Percentiles rank a stretch among this genome's conserved stretches.
These are phyloP conservation scores for Theonella swinhoei DNA, from an alignment of 37 sponge, comb jelly and placozoan species.

Conservation along the genomic window DNA sequence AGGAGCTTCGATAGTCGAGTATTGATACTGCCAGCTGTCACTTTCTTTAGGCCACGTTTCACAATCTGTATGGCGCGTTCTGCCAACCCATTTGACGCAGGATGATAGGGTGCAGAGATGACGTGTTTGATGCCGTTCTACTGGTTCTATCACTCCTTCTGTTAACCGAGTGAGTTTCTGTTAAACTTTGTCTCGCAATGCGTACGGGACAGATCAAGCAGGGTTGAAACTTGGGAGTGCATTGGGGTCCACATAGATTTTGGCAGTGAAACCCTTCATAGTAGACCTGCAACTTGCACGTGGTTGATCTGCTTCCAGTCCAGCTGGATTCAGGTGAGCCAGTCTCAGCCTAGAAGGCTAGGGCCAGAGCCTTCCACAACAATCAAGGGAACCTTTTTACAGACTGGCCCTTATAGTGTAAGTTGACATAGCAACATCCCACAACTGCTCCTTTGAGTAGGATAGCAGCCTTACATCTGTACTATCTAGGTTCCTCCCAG, in stretches of 20 bases:
- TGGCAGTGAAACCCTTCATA: background rate
- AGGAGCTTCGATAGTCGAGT: background rate
- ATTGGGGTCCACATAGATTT: background rate
- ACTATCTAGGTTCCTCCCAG: no score
- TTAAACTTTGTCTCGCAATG: background rate
- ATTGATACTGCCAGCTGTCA: background rate
- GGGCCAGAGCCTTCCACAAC: no score
- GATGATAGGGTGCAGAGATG: conserved; percentile 30
- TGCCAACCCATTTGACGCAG: conserved; percentile 41
- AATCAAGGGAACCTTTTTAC: no score
- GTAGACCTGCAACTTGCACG: background rate
- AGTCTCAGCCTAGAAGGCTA: background rate
- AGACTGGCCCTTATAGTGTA: no score
- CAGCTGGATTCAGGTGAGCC: background rate
- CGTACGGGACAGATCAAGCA: background rate
- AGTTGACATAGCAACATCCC: no score
- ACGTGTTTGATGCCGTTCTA: no score
- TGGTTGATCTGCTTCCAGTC: background rate
- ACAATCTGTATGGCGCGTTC: conserved; percentile 34
- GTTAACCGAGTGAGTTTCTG: no score
- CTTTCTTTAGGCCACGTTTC: conserved; percentile 7
- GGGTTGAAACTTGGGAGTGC: background rate
- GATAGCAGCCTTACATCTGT: no score
- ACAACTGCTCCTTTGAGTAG: no score
- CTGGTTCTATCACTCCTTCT: no score